A percentile compares a stretch with the other conserved stretches of the same genome.
Conservation (phyloP, 2,113 vertebrate species). For the Notechis scutatus region DNA sequence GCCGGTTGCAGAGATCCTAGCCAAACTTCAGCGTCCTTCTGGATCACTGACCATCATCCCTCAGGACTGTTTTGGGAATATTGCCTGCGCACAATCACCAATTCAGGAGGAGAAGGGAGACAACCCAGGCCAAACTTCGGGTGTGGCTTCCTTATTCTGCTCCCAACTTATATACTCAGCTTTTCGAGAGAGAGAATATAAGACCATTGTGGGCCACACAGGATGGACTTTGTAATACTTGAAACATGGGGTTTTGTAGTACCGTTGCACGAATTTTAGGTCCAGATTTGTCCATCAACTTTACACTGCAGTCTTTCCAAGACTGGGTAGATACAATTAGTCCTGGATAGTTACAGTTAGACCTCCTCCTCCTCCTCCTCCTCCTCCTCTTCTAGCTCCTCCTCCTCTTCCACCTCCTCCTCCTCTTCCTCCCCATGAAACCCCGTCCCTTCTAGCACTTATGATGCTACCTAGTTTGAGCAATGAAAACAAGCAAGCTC, state of each 20-base stretch:
- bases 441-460: too few species aligned
- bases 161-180: neutral
- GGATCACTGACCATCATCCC: neutral
- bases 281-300: neutral
- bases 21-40: neutral
- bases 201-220: neutral
- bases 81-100: neutral
- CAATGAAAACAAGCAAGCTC: too few species aligned
- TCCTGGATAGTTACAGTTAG: too few species aligned
- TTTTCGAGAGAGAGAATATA: neutral
- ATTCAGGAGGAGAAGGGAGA: neutral
- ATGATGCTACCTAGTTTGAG: too few species aligned
- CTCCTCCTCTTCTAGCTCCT: too few species aligned
- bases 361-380: too few species aligned
- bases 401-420: too few species aligned
- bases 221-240: too few species aligned
- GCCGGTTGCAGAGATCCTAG: neutral
- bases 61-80: neutral
- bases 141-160: neutral
- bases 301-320: neutral
- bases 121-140: too few species aligned
- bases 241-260: too few species aligned
- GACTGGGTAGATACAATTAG: neutral
- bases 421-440: too few species aligned
- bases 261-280: too few species aligned